phyloP scores from a whole-genome alignment of 2,113 vertebrate genomes.

The Martes martes region DNA sequence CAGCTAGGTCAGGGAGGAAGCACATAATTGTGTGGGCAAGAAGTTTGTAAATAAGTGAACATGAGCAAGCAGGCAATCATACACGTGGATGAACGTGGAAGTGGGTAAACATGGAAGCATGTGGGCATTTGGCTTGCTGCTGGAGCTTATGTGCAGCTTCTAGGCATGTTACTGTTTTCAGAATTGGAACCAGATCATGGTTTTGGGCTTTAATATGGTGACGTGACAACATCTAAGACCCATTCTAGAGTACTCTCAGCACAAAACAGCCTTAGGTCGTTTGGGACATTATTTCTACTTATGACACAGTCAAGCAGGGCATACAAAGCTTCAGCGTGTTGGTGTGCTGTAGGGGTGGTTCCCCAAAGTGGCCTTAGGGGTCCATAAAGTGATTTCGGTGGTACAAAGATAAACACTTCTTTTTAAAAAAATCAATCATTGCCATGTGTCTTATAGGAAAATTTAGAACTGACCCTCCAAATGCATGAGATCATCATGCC shows the following conservation, averaged over 20 bases:
- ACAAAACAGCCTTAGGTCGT: not conserved
- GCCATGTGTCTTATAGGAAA: not conserved
- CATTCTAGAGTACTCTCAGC: not conserved
- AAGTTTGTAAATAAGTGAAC: not conserved
- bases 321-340: not conserved
- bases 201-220: not conserved
- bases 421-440: not conserved
- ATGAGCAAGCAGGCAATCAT: not conserved
- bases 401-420: not conserved
- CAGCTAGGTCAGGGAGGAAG: not conserved
- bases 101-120: too few species aligned
- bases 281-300: not conserved
- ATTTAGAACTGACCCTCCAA: not conserved
- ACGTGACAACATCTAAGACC: not conserved
- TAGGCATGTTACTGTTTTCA: not conserved
- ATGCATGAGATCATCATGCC: not conserved
- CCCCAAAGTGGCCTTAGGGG: not conserved
- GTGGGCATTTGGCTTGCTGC: not conserved
- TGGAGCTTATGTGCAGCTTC: not conserved
- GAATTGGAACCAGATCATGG: not conserved
- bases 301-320: not conserved
- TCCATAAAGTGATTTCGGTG: not conserved
- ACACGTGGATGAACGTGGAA: not conserved
- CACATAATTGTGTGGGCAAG: not conserved
- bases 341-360: not conserved